Conservation (phyloP, 2,888 invertebrate genomes). For the Tetragonula carbonaria region DNA sequence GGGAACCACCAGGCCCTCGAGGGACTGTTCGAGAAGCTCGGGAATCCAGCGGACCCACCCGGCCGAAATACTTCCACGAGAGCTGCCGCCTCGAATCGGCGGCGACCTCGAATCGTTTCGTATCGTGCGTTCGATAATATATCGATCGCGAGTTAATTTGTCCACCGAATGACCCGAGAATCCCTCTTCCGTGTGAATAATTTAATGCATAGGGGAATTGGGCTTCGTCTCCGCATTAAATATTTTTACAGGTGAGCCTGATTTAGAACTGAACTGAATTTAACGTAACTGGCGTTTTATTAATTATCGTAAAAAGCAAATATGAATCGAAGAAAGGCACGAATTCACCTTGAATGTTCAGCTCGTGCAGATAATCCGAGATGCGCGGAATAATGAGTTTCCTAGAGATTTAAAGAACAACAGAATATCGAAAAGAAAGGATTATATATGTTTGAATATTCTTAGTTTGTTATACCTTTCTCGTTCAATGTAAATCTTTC, state of each 20-base stretch:
- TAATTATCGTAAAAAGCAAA: too few species aligned
- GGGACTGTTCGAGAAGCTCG: slow-evolving; percentile 65
- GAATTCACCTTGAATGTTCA: too few species aligned
- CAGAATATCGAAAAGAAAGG: too few species aligned
- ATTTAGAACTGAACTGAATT: too few species aligned
- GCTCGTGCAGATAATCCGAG: too few species aligned
- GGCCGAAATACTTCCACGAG: slow-evolving; percentile 64
- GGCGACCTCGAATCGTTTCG: slow-evolving; percentile 32
- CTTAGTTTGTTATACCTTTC: too few species aligned
- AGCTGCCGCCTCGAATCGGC: slow-evolving; percentile 23
- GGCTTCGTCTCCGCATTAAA: background rate
- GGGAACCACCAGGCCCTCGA: slow-evolving; percentile 71
- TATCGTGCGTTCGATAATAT: slow-evolving; percentile 39
- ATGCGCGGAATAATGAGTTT: too few species aligned
- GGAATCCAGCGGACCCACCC: slow-evolving; percentile 73
- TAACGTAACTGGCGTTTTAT: too few species aligned
- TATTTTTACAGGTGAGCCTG: background rate
- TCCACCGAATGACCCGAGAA: slow-evolving; percentile 8
- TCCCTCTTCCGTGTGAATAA: slow-evolving; percentile 9
- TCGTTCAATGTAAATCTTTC: too few species aligned
- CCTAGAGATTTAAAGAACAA: too few species aligned
- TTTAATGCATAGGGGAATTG: slow-evolving; percentile 5
- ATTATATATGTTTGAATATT: too few species aligned
- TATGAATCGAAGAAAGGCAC: too few species aligned
- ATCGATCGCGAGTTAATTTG: slow-evolving; percentile 61